Conservation (phyloP, 1,140 invertebrate species). For the Xylocopa sonorina region DNA sequence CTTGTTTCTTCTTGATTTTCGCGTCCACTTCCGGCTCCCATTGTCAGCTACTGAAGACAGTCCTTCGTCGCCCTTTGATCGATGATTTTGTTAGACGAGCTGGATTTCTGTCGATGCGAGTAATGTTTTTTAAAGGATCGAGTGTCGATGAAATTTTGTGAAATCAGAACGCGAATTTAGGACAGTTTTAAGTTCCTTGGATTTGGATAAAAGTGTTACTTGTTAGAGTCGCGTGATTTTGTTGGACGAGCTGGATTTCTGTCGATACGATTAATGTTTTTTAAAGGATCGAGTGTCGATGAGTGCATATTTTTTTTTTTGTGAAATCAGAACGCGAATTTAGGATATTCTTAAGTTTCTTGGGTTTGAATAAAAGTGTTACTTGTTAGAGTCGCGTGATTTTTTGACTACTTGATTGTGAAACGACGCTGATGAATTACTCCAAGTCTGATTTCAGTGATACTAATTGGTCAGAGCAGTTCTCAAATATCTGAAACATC, state of each 20-base stretch:
- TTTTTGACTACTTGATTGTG: no score
- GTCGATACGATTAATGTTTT: no score
- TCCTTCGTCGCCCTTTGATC: not conserved
- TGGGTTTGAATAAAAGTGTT: not conserved
- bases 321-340: not conserved
- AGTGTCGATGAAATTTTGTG: not conserved
- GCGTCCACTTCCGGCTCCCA: slow-evolving; percentile 24
- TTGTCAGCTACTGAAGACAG: not conserved
- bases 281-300: no score
- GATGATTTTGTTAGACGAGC: not conserved
- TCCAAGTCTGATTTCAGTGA: slow-evolving; percentile 68
- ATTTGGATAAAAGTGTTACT: not conserved
- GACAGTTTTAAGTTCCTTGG: no score
- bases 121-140: no score
- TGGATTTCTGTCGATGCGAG: no score
- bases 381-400: not conserved
- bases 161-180: not conserved
- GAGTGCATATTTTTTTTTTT: no score
- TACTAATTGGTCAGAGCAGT: no score
- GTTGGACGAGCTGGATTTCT: no score
- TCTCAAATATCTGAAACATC: no score
- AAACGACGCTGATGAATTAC: slow-evolving; percentile 50
- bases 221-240: not conserved
- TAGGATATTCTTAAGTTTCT: no score
- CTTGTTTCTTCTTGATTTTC: not conserved